Percentiles rank a stretch among this genome's conserved stretches.
phyloP scores from a whole-genome alignment of 2,888 invertebrate species.

The Morpho deidamia region DNA sequence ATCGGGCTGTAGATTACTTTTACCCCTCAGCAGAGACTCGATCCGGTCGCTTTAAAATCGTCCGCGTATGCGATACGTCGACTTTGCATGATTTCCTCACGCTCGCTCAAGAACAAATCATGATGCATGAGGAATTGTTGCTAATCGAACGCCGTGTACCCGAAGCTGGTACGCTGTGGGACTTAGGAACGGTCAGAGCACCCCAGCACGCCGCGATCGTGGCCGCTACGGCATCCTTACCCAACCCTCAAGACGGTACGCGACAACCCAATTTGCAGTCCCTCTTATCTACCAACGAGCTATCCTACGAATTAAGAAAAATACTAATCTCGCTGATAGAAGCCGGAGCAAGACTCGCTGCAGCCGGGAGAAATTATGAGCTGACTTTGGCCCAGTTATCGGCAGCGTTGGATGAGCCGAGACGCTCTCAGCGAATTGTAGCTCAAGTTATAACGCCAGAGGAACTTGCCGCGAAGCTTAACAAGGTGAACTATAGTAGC shows the following conservation, averaged over 20 bases:
- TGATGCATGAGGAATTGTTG: slow-evolving; percentile 56
- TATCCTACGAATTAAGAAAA: slow-evolving; percentile 59
- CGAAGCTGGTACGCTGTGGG: slow-evolving; percentile 62
- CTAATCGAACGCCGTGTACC: slow-evolving; percentile 56
- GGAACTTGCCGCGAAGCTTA: slow-evolving; percentile 52
- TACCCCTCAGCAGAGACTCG: slow-evolving; percentile 61
- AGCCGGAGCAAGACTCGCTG: slow-evolving; percentile 64
- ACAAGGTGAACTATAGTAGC: slow-evolving; percentile 25
- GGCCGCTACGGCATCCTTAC: slow-evolving; percentile 61
- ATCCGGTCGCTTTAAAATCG: slow-evolving; percentile 54
- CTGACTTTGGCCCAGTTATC: slow-evolving; percentile 53
- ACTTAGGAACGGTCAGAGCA: slow-evolving; percentile 60
- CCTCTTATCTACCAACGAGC: slow-evolving; percentile 61
- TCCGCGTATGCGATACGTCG: slow-evolving; percentile 53
- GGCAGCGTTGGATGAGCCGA: slow-evolving; percentile 59
- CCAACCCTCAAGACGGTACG: slow-evolving; percentile 43
- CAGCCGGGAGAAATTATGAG: slow-evolving; percentile 61
- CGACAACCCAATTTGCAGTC: slow-evolving; percentile 66
- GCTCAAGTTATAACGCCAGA: slow-evolving; percentile 63
- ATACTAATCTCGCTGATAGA: slow-evolving; percentile 67
- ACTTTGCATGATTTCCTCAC: slow-evolving; percentile 64
- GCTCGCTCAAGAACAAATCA: slow-evolving; percentile 54
- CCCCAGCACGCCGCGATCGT: slow-evolving; percentile 58
- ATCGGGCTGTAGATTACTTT: slow-evolving; percentile 56
- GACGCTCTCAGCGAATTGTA: slow-evolving; percentile 36